phyloP scores from a whole-genome alignment of 1,140 invertebrate species.

The Schlechtendalia chinensis region DNA sequence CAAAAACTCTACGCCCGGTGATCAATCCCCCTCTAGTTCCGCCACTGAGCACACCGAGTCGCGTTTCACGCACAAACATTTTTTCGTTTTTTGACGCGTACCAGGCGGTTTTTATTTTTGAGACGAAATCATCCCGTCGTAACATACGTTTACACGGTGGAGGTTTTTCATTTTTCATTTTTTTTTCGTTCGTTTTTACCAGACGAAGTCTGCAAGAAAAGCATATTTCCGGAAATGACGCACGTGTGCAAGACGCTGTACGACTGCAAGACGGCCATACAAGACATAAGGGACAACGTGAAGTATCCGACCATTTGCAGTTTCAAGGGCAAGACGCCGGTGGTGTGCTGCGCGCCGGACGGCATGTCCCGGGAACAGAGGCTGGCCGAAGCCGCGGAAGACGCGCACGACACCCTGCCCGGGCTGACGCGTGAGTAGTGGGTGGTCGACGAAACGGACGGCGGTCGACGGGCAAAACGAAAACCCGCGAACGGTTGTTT shows the following conservation, averaged over 20 bases:
- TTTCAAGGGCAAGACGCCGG: constrained; percentile 33
- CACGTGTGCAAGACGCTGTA: constrained; percentile 8
- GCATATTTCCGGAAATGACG: neutral
- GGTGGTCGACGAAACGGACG: neutral
- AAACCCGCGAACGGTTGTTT: too few relatives aligned
- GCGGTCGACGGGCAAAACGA: too few relatives aligned
- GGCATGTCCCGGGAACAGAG: neutral
- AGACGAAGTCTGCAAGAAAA: constrained; percentile 35
- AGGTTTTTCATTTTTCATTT: too few relatives aligned
- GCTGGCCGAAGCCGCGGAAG: neutral
- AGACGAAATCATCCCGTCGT: too few relatives aligned
- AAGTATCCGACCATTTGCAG: constrained; percentile 37
- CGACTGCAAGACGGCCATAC: constrained; percentile 32
- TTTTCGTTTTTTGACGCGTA: too few relatives aligned
- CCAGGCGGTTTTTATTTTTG: too few relatives aligned
- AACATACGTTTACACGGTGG: too few relatives aligned
- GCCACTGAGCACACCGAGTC: too few relatives aligned
- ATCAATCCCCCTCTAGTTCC: too few relatives aligned
- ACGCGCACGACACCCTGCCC: neutral
- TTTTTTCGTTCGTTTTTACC: neutral
- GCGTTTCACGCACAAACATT: too few relatives aligned
- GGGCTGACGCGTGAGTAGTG: constrained; percentile 3
- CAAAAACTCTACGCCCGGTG: too few relatives aligned
- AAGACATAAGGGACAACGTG: constrained; percentile 33
- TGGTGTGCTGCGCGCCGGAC: constrained; percentile 28